Base-by-base conservation (phyloP, 1,140 invertebrate genomes). In the Drosophila equinoxialis region DNA sequence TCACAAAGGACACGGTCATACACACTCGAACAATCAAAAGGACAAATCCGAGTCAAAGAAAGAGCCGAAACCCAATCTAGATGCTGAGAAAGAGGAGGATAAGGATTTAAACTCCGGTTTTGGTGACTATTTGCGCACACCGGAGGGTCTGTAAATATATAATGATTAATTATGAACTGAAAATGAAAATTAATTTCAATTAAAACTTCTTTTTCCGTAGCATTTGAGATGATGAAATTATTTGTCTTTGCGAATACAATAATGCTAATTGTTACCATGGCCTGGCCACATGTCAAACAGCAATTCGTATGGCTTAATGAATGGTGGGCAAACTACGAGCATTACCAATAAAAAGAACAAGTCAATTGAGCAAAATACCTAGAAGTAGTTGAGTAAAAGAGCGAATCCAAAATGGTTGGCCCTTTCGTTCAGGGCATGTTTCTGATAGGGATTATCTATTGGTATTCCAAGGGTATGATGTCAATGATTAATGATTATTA, bases 401-500 rank as follows among this genome's bases (percentile, higher is more conserved):
- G 3, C 14, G 6, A 23, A 4, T 11, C 0, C 26, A 90, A 54
- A 55, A 92, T 92, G 91, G 81, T 92, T 13, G 91, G 87, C 6
- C 87, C 91, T 14, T 90, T 91, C 33, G 79, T 91, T 75, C 91
- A 92, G 63, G 91, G 90, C 30, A 63, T 92, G 6, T 35, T 92
- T 4, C 71, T 92, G 0, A 81, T 92, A 51, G 86, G 91, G 65
- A 90, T 92, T 35, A 92, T 92, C 57, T 92, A 91, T 77, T 92
- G 90, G 90, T 86, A 86, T 45, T 86, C 83, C 76, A 86, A 86
- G 79, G 86, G 90, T 7, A 90, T 92, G 84, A 90, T 92, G 73
- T 81, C 76, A n/a, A 78, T 92, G 75, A 92, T 92, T 45, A 92
- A 92, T 61, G 91, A 92, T 64, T 92, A 92, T 61, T 92, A 92